A percentile compares a stretch with the other conserved stretches of the same genome.
phyloP scores from a whole-genome alignment of 2,113 vertebrate genomes.

The Chaetodon auriga region DNA sequence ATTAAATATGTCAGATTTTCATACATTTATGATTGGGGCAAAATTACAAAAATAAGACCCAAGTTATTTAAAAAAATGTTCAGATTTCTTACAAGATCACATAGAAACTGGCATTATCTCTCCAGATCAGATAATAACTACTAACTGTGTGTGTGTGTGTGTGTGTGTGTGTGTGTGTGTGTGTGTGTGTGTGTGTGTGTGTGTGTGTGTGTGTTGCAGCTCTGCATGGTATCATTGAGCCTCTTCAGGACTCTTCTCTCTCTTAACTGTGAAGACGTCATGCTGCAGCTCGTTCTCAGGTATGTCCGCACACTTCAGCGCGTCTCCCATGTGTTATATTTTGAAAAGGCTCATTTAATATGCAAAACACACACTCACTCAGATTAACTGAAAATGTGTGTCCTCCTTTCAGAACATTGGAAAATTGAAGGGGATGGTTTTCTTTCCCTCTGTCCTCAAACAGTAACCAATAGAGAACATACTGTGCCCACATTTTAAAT shows the following conservation, averaged over 20 bases:
- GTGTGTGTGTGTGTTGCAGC: slow-evolving; percentile 78
- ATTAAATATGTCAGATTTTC: not conserved
- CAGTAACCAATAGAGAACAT: not conserved
- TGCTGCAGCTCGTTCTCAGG: slow-evolving; percentile 98
- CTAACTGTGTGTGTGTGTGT: too few species aligned
- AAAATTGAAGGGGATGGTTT: not conserved
- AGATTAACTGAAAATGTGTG: not conserved
- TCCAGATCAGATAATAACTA: not conserved
- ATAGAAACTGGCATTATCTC: not conserved
- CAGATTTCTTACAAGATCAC: not conserved
- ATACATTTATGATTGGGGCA: not conserved
- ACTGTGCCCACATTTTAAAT: not conserved
- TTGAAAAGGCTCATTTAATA: not conserved
- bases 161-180: too few species aligned
- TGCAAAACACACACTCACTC: not conserved
- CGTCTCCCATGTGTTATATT: not conserved
- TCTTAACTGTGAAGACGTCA: slow-evolving; percentile 95
- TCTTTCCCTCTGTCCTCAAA: not conserved
- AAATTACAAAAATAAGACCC: not conserved
- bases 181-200: not conserved
- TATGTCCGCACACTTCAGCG: slow-evolving; percentile 53
- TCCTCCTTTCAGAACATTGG: not conserved
- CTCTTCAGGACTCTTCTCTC: slow-evolving; percentile 96
- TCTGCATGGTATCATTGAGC: slow-evolving; percentile 97
- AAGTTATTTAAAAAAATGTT: not conserved